Evolutionary conservation across 2,888 invertebrate genomes (phyloP).

Genomic region (Monopis laevigella): DNA sequence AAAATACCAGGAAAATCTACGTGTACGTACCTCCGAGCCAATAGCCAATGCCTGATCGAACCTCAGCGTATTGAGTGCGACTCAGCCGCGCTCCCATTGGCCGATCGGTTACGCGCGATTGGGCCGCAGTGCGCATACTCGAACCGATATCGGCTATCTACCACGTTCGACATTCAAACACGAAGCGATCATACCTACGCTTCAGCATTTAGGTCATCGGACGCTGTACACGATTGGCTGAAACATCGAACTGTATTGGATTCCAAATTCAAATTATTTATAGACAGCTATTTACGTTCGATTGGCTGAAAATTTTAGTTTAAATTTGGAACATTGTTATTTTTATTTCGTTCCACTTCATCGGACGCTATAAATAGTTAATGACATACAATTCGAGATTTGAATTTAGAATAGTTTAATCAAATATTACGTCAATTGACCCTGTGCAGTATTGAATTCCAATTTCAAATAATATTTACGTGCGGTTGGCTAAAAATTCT

Average conservation of each 20-base stretch:
- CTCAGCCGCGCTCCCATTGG: conserved; percentile 46
- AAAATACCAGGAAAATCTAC: conserved; percentile 56
- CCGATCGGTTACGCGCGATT: conserved; percentile 69
- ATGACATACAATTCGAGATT: no score
- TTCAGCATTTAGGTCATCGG: conserved; percentile 1
- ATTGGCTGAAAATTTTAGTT: not conserved
- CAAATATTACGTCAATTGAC: no score
- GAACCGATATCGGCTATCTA: conserved; percentile 53
- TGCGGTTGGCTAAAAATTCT: not conserved
- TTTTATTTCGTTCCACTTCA: no score
- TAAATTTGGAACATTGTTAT: conserved; percentile 2
- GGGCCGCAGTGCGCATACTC: conserved; percentile 66
- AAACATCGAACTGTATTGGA: not conserved
- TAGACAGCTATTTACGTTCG: not conserved
- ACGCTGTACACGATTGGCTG: conserved; percentile 26
- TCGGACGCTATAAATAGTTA: no score
- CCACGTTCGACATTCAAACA: conserved; percentile 39
- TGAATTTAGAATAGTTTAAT: no score
- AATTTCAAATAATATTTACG: not conserved
- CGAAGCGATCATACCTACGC: no score
- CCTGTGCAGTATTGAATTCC: not conserved
- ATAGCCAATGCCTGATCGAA: conserved; percentile 60
- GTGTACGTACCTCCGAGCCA: conserved; percentile 41
- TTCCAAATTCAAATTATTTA: not conserved
- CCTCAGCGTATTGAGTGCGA: conserved; percentile 50